phyloP scores from a whole-genome alignment of 1,140 invertebrate species.

The Phymorhynchus buccinoides region DNA sequence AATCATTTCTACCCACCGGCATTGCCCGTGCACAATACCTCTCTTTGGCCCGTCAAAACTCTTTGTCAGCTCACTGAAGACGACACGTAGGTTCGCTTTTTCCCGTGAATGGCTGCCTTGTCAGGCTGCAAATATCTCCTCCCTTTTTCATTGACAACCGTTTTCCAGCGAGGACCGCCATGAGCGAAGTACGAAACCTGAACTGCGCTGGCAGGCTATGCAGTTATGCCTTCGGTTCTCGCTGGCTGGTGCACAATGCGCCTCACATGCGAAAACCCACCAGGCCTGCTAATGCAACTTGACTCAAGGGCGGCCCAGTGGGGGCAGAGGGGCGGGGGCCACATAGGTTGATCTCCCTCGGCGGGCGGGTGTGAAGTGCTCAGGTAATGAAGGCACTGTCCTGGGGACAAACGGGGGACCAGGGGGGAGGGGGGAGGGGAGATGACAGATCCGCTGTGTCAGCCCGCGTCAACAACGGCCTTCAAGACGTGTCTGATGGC shows the following conservation, averaged over 20 bases:
- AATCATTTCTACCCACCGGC: not conserved
- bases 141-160: not conserved
- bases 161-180: not conserved
- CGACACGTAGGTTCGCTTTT: not conserved
- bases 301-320: not conserved
- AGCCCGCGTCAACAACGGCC: not conserved
- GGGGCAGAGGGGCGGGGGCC: not conserved
- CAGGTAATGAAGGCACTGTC: not conserved
- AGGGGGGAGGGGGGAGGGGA: not conserved
- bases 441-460: not conserved
- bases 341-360: not conserved
- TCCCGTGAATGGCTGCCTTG: not conserved
- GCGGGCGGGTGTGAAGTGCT: conserved; percentile 19
- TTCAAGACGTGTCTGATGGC: not conserved
- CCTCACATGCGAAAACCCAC: not conserved
- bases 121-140: not conserved
- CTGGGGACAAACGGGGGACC: not conserved
- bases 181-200: not conserved
- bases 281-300: not conserved
- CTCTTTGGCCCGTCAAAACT: not conserved
- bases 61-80: not conserved
- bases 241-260: not conserved
- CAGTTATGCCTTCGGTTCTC: not conserved
- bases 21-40: not conserved
- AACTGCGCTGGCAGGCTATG: not conserved